Conservation (phyloP, 2,797 vertebrate species). For the Clarias fuscus region DNA sequence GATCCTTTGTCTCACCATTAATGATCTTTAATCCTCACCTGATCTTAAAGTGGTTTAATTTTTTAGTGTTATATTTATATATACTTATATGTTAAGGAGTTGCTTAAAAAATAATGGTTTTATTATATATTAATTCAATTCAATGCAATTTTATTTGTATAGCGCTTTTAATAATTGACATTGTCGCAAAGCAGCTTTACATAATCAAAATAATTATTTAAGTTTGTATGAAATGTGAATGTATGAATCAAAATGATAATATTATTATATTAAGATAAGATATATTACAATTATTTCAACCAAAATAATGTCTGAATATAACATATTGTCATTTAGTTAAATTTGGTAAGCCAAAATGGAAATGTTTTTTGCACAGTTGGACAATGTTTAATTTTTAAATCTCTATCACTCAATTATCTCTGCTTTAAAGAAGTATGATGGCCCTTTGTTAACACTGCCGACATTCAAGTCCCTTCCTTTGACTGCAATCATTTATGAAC, state of each 20-base stretch:
- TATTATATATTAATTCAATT: neutral
- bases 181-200: no score
- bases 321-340: neutral
- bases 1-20: conserved; percentile 19
- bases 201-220: no score
- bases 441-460: conserved; percentile 3
- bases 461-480: conserved; percentile 33
- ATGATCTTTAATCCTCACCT: neutral
- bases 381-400: conserved; percentile 7
- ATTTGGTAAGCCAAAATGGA: neutral
- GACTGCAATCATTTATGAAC: neutral
- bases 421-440: neutral
- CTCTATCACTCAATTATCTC: neutral
- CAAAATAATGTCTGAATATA: neutral
- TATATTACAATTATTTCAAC: neutral
- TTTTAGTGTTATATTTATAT: neutral
- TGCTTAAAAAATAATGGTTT: neutral
- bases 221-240: no score
- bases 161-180: neutral
- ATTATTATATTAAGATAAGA: no score
- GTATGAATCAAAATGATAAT: no score
- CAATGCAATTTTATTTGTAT: no score
- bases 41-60: neutral
- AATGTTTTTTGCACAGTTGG: neutral
- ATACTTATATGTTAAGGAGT: no score